Conservation (phyloP, 1,140 invertebrate genomes). For the Drosophila kurseongensis region DNA sequence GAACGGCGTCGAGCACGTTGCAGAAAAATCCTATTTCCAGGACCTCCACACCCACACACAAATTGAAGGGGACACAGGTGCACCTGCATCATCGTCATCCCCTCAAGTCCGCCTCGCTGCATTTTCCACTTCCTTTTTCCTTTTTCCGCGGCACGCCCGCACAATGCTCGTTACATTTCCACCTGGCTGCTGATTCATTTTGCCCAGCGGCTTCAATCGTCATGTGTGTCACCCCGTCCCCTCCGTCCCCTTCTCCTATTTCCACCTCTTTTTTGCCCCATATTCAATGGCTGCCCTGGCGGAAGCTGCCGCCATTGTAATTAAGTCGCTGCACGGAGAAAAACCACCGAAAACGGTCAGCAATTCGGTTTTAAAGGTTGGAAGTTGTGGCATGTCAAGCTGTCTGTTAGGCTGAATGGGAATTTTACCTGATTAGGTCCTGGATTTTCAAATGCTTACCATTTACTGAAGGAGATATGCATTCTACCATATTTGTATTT, state of each 20-base stretch:
- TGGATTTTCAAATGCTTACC: too few relatives aligned
- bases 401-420: too few relatives aligned
- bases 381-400: too few relatives aligned
- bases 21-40: conserved; percentile 40
- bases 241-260: background rate
- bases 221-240: conserved; percentile 39
- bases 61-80: conserved; percentile 18
- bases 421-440: too few relatives aligned
- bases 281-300: conserved; percentile 31
- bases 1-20: conserved; percentile 19
- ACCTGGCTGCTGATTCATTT: conserved; percentile 62
- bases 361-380: background rate
- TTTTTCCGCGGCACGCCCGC: conserved; percentile 42
- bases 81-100: background rate
- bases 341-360: conserved; percentile 8
- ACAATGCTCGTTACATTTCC: conserved; percentile 61
- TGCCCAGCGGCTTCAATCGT: conserved; percentile 58
- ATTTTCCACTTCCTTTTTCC: conserved; percentile 18
- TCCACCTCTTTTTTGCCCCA: conserved; percentile 5
- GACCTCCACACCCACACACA: background rate
- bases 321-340: conserved; percentile 52
- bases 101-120: conserved; percentile 19
- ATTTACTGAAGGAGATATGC: too few relatives aligned
- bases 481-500: too few relatives aligned
- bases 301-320: conserved; percentile 72